phyloP scores from a whole-genome alignment of 1,140 invertebrate species.

The Drosophila ambigua region DNA sequence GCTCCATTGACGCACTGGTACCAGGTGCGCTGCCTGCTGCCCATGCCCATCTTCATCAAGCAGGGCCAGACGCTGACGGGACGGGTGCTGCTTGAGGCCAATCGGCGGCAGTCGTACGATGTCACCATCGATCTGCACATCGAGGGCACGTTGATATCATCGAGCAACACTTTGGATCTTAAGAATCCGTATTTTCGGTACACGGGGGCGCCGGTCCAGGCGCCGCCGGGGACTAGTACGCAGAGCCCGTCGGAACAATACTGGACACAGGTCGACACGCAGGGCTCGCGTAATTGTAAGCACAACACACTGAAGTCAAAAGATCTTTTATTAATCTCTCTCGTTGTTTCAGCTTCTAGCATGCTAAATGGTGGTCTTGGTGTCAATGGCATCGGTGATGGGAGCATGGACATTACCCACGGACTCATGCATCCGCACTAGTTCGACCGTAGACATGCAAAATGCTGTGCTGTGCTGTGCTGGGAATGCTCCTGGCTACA shows the following conservation, averaged over 20 bases:
- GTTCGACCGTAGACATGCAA: conserved; percentile 16
- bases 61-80: conserved; percentile 96
- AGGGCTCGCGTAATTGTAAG: conserved; percentile 79
- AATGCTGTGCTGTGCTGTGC: conserved; percentile 1
- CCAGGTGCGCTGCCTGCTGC: conserved; percentile 98
- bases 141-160: conserved; percentile 93
- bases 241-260: conserved; percentile 96
- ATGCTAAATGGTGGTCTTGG: conserved; percentile 92
- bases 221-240: conserved; percentile 94
- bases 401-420: conserved; percentile 87
- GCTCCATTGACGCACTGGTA: conserved; percentile 99
- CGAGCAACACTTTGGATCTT: conserved; percentile 96
- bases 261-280: conserved; percentile 93
- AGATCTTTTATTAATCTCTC: background rate
- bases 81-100: conserved; percentile 94
- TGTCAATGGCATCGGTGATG: conserved; percentile 90
- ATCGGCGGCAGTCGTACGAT: conserved; percentile 99
- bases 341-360: conserved; percentile 86
- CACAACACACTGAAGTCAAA: background rate
- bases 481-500: conserved; percentile 39
- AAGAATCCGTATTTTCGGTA: conserved; percentile 99
- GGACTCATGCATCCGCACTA: conserved; percentile 77
- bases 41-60: conserved; percentile 97
- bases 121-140: conserved; percentile 97
- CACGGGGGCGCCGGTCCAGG: conserved; percentile 93